Conservation (phyloP, 2,797 vertebrate species). For the Echeneis naucrates region DNA sequence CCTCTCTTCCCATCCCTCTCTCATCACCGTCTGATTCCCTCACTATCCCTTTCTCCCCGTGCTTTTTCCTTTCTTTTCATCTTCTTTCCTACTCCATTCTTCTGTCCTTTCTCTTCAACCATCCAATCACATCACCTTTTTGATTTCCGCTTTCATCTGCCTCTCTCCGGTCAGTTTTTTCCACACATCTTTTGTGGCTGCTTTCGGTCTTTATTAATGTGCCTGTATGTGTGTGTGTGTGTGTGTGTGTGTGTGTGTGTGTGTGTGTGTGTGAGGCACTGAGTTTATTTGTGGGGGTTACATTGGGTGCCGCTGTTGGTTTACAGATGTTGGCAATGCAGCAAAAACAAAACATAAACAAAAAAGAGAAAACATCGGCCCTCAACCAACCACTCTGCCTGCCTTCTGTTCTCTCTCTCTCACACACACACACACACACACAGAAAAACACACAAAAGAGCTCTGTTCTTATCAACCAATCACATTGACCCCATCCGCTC, state of each 20-base stretch:
- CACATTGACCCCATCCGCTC: slow-evolving; percentile 75
- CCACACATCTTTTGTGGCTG: slow-evolving; percentile 22
- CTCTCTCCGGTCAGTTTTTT: slow-evolving; percentile 3
- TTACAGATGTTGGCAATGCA: slow-evolving; percentile 66
- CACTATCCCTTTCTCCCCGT: not conserved
- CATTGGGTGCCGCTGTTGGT: slow-evolving; percentile 29
- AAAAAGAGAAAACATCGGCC: slow-evolving; percentile 34
- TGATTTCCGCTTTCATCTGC: slow-evolving; percentile 20
- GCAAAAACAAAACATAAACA: slow-evolving; percentile 1
- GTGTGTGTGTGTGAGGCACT: slow-evolving; percentile 10
- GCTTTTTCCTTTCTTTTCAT: slow-evolving; percentile 27
- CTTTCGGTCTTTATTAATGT: slow-evolving; percentile 3
- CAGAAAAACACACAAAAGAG: slow-evolving; percentile 18
- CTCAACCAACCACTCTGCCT: slow-evolving; percentile 18
- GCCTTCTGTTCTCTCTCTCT: slow-evolving; percentile 6
- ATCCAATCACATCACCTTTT: slow-evolving; percentile 16
- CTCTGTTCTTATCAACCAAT: slow-evolving; percentile 77
- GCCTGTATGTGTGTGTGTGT: slow-evolving; percentile 2
- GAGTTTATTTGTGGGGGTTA: slow-evolving; percentile 11
- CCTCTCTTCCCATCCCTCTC: slow-evolving; percentile 40
- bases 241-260: slow-evolving; percentile 9
- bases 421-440: slow-evolving; percentile 11
- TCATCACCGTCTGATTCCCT: too few species aligned
- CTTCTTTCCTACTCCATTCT: slow-evolving; percentile 1
- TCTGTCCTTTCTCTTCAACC: slow-evolving; percentile 11